phyloP scores from a whole-genome alignment of 2,113 vertebrate genomes.

The Gavia stellata region DNA sequence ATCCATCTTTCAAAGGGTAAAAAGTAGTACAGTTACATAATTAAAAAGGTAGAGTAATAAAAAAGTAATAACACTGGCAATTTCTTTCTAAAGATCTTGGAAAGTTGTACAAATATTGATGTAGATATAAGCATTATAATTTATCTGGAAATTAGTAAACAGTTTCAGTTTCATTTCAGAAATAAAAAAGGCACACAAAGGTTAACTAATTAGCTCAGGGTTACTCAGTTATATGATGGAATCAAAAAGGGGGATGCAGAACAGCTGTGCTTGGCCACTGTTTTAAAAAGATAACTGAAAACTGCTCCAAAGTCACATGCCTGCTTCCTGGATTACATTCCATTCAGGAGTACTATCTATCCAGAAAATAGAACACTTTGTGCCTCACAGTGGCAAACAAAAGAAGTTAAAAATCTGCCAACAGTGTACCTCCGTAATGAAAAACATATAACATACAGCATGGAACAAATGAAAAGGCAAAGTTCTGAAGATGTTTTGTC shows the following conservation, averaged over 20 bases:
- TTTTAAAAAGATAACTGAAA: not conserved
- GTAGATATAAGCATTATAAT: not conserved
- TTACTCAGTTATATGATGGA: not conserved
- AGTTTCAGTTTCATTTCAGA: not conserved
- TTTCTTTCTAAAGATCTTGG: not conserved
- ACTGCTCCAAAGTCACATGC: not conserved
- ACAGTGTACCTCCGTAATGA: not conserved
- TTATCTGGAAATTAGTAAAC: not conserved
- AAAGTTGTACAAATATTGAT: conserved; percentile 3
- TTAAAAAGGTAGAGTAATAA: conserved; percentile 4
- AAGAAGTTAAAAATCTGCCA: not conserved
- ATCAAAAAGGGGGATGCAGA: not conserved
- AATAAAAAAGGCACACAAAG: not conserved
- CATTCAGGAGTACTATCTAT: not conserved
- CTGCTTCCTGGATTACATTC: not conserved
- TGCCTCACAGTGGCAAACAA: not conserved
- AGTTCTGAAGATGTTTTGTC: not conserved
- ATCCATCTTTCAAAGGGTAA: conserved; percentile 21
- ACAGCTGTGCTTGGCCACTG: not conserved
- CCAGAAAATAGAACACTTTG: not conserved
- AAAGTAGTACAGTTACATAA: not conserved
- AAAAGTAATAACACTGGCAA: not conserved
- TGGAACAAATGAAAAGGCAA: not conserved
- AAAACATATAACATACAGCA: not conserved
- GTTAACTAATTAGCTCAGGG: not conserved